Percentiles rank a stretch among this genome's conserved stretches.
These are phyloP conservation scores for Aquatica leii DNA, from an alignment of 2,888 invertebrate species.

Conservation along the genomic window DNA sequence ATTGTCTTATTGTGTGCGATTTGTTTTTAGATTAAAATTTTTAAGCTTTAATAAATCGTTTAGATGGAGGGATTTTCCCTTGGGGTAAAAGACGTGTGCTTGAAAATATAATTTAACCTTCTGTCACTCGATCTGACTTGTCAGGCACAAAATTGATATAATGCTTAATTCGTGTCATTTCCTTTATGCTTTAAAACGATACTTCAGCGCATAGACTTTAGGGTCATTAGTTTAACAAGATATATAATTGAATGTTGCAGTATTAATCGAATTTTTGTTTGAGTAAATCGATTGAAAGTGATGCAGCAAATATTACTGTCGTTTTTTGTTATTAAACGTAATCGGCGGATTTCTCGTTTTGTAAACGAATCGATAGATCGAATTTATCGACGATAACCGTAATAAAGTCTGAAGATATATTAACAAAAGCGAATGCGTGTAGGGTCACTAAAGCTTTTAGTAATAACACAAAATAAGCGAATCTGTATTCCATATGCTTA, in stretches of 20 bases:
- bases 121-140: conserved; percentile 59
- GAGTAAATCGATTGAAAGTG: background rate
- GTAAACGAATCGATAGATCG: conserved; percentile 5
- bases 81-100: conserved; percentile 31
- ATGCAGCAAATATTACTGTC: background rate
- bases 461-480: conserved; percentile 44
- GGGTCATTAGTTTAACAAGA: conserved; percentile 3
- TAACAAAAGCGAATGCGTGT: conserved; percentile 44
- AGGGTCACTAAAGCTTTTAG: conserved; percentile 34
- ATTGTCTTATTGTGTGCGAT: too few species aligned
- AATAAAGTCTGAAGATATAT: conserved; percentile 34
- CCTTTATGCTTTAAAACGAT: conserved; percentile 36
- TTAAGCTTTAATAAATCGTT: conserved; percentile 9
- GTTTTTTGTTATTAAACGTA: background rate
- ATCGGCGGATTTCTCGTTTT: background rate
- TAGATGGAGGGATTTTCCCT: conserved; percentile 22
- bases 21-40: conserved; percentile 7
- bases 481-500: conserved; percentile 57
- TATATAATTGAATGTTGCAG: conserved; percentile 5
- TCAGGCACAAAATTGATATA: conserved; percentile 62
- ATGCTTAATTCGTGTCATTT: conserved; percentile 60
- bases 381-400: conserved; percentile 24
- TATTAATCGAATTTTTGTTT: conserved; percentile 8
- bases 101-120: conserved; percentile 55
- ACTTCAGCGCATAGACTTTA: conserved; percentile 56